These are phyloP conservation scores for Oxytorus armatus DNA, from an alignment of 2,888 invertebrate species.

Conservation along the genomic window DNA sequence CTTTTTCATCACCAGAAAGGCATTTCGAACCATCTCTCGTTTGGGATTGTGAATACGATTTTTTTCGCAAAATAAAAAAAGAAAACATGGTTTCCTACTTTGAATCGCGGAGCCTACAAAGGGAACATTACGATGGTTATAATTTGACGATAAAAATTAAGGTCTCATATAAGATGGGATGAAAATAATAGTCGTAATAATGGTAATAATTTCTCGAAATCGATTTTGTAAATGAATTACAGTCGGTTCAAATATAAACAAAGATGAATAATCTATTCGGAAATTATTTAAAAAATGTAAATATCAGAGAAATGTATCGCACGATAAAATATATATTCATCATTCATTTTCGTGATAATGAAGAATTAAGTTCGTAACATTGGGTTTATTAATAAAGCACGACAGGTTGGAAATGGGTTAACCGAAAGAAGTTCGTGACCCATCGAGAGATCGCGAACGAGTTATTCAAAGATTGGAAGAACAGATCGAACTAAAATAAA, in stretches of 20 bases:
- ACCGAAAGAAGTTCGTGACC: conserved; percentile 4
- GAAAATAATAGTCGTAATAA: no score
- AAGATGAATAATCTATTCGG: conserved; percentile 2
- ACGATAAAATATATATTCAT: neutral
- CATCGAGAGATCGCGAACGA: conserved; percentile 18
- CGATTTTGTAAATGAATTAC: conserved; percentile 9
- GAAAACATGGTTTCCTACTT: neutral
- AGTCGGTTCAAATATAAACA: neutral
- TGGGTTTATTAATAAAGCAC: neutral
- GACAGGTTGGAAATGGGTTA: conserved; percentile 53
- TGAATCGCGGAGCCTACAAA: no score
- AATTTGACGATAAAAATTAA: neutral
- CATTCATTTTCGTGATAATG: neutral
- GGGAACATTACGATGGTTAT: no score
- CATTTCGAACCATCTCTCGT: no score
- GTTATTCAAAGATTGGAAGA: conserved; percentile 33
- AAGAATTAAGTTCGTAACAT: neutral
- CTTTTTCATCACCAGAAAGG: no score
- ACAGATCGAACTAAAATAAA: conserved; percentile 12
- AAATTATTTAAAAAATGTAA: conserved; percentile 18
- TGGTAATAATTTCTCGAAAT: no score
- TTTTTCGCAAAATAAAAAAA: neutral
- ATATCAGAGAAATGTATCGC: conserved; percentile 19
- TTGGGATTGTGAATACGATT: no score
- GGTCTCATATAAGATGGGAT: no score